Evolutionary conservation across 2,888 invertebrate genomes (phyloP).

Genomic region (Nephrocerus scutellatus): DNA sequence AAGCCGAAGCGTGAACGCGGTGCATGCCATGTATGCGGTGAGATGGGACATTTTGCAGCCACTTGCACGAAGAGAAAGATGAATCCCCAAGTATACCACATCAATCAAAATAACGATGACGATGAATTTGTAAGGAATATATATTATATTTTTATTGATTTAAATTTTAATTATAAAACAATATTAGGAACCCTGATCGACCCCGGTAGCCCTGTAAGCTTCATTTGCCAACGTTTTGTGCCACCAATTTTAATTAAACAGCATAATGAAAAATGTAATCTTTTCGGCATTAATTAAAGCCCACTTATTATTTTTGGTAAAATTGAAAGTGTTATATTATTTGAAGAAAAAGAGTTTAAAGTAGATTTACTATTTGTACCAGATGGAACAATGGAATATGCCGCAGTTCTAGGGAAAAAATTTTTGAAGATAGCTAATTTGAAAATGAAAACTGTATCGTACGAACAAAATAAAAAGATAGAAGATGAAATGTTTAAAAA

Average conservation of each 20-base stretch:
- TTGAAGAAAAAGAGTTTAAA: slow-evolving; percentile 7
- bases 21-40: slow-evolving; percentile 10
- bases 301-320: slow-evolving; percentile 10
- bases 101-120: neutral
- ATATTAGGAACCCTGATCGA: slow-evolving; percentile 6
- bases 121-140: slow-evolving; percentile 10
- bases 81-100: slow-evolving; percentile 1
- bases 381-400: slow-evolving; percentile 10
- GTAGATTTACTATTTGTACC: slow-evolving; percentile 12
- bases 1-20: slow-evolving; percentile 1
- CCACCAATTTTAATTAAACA: slow-evolving; percentile 3
- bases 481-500: slow-evolving; percentile 1
- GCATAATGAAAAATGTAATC: slow-evolving; percentile 4
- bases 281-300: slow-evolving; percentile 14
- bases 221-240: slow-evolving; percentile 5
- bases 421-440: slow-evolving; percentile 11
- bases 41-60: slow-evolving; percentile 5
- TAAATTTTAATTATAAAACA: slow-evolving; percentile 1
- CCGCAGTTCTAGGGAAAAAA: slow-evolving; percentile 9
- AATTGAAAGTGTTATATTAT: slow-evolving; percentile 6
- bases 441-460: slow-evolving; percentile 3
- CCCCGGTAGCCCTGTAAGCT: slow-evolving; percentile 9
- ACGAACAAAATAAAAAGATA: too few species aligned
- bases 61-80: slow-evolving; percentile 7
- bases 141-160: slow-evolving; percentile 2